Conservation (phyloP, 2,113 vertebrate species). For the Chloroceryle aenea region DNA sequence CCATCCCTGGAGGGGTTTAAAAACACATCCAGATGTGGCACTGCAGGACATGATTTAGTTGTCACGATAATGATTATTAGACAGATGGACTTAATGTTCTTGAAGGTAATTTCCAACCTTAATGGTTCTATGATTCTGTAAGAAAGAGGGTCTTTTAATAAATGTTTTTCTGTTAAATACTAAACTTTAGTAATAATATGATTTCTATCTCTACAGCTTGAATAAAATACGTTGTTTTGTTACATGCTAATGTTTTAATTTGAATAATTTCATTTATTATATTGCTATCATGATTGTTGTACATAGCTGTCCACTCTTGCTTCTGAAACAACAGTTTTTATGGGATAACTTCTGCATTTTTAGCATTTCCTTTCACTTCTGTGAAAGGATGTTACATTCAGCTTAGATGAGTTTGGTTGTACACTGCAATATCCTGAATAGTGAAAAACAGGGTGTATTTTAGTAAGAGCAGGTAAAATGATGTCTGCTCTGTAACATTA, state of each 20-base stretch:
- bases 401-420: not conserved
- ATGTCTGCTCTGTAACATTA: not conserved
- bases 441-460: not conserved
- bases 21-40: too few species aligned
- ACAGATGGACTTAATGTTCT: too few species aligned
- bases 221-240: not conserved
- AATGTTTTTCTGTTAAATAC: not conserved
- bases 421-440: not conserved
- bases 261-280: not conserved
- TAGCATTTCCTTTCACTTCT: not conserved
- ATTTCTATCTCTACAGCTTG: not conserved
- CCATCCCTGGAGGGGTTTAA: too few species aligned
- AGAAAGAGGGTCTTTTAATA: not conserved
- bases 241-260: not conserved
- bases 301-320: not conserved
- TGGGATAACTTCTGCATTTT: not conserved
- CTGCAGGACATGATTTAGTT: too few species aligned
- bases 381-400: not conserved
- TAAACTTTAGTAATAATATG: not conserved
- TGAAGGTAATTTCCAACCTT: too few species aligned
- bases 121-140: not conserved
- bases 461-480: not conserved
- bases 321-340: not conserved
- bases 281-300: accelerated
- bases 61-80: too few species aligned